Conservation (phyloP, 2,113 vertebrate species). For the Oreochromis spilurus region DNA sequence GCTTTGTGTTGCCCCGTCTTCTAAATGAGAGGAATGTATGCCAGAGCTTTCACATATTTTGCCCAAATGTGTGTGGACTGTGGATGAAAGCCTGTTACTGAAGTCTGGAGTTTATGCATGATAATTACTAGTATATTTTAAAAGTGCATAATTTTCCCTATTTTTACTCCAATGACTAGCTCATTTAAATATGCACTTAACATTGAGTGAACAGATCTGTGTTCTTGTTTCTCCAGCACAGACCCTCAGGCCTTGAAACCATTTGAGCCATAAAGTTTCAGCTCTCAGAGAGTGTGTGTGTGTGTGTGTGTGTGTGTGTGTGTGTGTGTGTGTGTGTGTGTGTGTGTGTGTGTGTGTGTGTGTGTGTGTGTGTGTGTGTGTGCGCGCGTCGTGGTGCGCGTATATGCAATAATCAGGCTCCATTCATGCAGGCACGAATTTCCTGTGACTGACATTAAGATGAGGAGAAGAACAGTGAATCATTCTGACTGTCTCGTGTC, state of each 20-base stretch:
- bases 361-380: neutral
- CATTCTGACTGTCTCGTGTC: slow-evolving; percentile 20
- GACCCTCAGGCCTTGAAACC: neutral
- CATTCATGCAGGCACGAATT: slow-evolving; percentile 23
- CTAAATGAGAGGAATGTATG: neutral
- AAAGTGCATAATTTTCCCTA: neutral
- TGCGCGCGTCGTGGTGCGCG: neutral
- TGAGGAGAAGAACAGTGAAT: slow-evolving; percentile 19
- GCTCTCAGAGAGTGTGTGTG: neutral
- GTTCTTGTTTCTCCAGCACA: neutral
- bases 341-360: neutral
- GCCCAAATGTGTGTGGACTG: neutral
- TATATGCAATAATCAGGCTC: slow-evolving; percentile 7
- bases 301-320: neutral
- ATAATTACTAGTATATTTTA: neutral
- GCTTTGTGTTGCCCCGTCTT: neutral
- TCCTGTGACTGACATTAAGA: slow-evolving; percentile 43
- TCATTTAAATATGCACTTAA: neutral
- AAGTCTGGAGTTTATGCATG: neutral
- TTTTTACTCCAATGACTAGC: neutral
- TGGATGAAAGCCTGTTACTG: neutral
- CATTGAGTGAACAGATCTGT: neutral
- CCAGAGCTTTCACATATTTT: neutral
- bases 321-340: neutral
- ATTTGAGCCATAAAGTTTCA: neutral